Conservation (phyloP, 2,797 vertebrate genomes). For the Streptopelia turtur region DNA sequence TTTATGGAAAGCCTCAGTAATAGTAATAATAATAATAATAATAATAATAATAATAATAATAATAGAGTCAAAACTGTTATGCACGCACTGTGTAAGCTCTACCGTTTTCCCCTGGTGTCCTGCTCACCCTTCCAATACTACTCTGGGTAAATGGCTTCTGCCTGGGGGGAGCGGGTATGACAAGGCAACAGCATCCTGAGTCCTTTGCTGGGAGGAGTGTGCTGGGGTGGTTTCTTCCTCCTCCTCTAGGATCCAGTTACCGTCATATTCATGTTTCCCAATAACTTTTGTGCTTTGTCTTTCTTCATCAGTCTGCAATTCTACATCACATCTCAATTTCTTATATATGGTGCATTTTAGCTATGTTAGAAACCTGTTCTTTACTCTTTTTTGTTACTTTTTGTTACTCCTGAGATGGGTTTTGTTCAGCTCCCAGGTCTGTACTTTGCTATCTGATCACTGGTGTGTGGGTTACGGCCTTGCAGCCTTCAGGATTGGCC, state of each 20-base stretch:
- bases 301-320: neutral
- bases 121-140: neutral
- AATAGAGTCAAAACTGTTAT: neutral
- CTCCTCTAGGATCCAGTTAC: neutral
- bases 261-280: neutral
- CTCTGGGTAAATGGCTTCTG: neutral
- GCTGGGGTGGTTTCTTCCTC: neutral
- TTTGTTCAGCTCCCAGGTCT: neutral
- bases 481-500: neutral
- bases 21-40: neutral
- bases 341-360: neutral
- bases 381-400: neutral
- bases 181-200: neutral
- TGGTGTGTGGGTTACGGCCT: neutral
- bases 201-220: neutral
- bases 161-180: fast-evolving
- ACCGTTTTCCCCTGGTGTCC: neutral
- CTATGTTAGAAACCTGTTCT: neutral
- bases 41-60: neutral
- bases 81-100: neutral
- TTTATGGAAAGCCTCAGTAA: neutral
- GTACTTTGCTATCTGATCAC: neutral
- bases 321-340: neutral
- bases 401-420: neutral
- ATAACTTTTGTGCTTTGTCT: neutral